Percentiles rank a stretch among this genome's conserved stretches.
Evolutionary conservation across 2,888 invertebrate genomes (phyloP).

Genomic region (Caenorhabditis japonica): DNA sequence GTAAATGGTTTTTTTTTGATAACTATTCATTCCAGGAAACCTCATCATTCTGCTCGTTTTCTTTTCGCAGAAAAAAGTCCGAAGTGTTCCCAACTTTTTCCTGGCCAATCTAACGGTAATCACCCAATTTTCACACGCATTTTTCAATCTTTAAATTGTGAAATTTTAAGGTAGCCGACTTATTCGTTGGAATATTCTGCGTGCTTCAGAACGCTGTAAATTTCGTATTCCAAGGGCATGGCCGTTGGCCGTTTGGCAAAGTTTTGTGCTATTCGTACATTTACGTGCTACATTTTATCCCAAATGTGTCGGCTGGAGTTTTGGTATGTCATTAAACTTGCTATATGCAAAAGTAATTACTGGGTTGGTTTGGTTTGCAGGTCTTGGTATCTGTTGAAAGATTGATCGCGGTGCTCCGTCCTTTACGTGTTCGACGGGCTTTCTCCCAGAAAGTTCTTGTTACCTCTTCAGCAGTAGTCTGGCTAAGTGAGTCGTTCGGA

Average conservation of each 20-base stretch:
- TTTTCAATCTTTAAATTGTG: background rate
- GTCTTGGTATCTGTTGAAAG: slow-evolving; percentile 74
- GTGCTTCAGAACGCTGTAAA: slow-evolving; percentile 88
- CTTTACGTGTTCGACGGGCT: slow-evolving; percentile 70
- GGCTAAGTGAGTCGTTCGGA: slow-evolving; percentile 58
- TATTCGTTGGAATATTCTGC: slow-evolving; percentile 91
- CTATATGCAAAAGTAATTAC: background rate
- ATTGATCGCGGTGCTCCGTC: slow-evolving; percentile 73
- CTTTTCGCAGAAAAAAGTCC: slow-evolving; percentile 85
- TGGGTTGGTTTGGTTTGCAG: slow-evolving; percentile 49
- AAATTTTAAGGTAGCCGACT: slow-evolving; percentile 83
- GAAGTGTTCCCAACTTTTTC: slow-evolving; percentile 92
- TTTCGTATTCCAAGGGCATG: slow-evolving; percentile 70
- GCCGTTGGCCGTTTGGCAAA: slow-evolving; percentile 79
- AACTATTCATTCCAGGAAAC: slow-evolving; percentile 88
- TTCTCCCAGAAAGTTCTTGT: slow-evolving; percentile 67
- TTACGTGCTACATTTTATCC: slow-evolving; percentile 88
- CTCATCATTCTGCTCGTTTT: slow-evolving; percentile 89
- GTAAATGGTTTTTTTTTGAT: background rate
- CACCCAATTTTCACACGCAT: background rate
- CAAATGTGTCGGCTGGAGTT: slow-evolving; percentile 90
- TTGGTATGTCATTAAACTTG: slow-evolving; percentile 81
- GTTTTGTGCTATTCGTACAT: slow-evolving; percentile 92
- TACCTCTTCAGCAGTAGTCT: slow-evolving; percentile 67
- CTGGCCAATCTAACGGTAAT: slow-evolving; percentile 86